Conservation (phyloP, 2,888 invertebrate genomes). For the Hymenopus coronatus region DNA sequence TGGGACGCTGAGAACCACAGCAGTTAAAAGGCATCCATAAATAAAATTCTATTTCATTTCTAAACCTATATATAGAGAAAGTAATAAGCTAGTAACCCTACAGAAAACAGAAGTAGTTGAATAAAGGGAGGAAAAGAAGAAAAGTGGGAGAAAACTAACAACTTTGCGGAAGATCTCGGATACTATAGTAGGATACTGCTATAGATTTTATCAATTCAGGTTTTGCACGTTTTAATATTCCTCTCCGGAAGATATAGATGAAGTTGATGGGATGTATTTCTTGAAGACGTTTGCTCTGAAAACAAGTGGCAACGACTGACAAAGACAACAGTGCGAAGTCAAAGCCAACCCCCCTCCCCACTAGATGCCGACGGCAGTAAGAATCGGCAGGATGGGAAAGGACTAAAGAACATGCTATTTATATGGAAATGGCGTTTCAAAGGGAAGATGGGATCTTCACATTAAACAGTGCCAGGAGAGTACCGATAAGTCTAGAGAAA, state of each 20-base stretch:
- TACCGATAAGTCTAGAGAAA: not conserved
- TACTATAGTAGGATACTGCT: no score
- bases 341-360: not conserved
- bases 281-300: not conserved
- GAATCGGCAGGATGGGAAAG: not conserved
- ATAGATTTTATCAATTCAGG: no score
- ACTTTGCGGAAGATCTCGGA: no score
- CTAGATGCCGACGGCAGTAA: not conserved
- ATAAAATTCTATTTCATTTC: no score
- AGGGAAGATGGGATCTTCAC: conserved; percentile 10
- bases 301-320: not conserved
- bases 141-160: no score
- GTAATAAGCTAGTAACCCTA: no score
- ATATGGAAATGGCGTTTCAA: conserved; percentile 23
- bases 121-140: no score
- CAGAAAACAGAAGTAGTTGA: no score
- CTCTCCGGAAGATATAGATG: not conserved
- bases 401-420: conserved; percentile 19
- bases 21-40: no score
- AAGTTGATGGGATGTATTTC: not conserved
- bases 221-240: not conserved
- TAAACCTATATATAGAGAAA: no score
- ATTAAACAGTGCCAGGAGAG: not conserved
- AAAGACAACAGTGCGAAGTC: not conserved
- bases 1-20: no score